Evolutionary conservation across 2,888 invertebrate species (phyloP).

Genomic region (Diloba caeruleocephala): DNA sequence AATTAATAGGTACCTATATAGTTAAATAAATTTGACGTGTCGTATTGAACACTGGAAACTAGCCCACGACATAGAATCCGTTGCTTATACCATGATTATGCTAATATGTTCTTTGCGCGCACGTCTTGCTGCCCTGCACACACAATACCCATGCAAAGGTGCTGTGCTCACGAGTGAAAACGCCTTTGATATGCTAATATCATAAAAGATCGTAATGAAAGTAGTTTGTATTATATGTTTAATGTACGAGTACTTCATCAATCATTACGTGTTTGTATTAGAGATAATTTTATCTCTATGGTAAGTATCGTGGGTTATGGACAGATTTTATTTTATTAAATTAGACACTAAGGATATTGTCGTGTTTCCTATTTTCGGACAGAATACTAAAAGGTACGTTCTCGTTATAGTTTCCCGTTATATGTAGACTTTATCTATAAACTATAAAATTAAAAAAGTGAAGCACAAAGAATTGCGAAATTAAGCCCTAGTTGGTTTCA

Average conservation of each 20-base stretch:
- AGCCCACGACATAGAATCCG: constrained; percentile 59
- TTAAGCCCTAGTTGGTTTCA: no score
- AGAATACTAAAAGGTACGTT: no score
- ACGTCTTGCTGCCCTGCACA: constrained; percentile 56
- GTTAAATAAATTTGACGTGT: constrained; percentile 49
- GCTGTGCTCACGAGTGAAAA: constrained; percentile 61
- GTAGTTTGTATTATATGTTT: constrained; percentile 40
- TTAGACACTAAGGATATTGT: no score
- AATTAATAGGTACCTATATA: no score
- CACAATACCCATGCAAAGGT: constrained; percentile 58
- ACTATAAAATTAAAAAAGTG: no score
- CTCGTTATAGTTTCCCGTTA: no score
- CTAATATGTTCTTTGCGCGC: constrained; percentile 74
- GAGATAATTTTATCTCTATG: neutral
- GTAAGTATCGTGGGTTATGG: neutral
- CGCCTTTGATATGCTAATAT: constrained; percentile 71
- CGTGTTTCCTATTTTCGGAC: no score
- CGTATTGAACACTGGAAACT: constrained; percentile 55
- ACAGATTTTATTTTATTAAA: neutral
- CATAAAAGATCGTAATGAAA: constrained; percentile 56
- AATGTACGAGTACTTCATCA: constrained; percentile 7
- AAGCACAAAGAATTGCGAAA: no score
- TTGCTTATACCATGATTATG: constrained; percentile 77
- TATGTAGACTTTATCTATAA: no score
- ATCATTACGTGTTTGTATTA: constrained; percentile 7